Evolutionary conservation across 2,888 invertebrate species (phyloP).

Genomic region (Heliconius hortense): DNA sequence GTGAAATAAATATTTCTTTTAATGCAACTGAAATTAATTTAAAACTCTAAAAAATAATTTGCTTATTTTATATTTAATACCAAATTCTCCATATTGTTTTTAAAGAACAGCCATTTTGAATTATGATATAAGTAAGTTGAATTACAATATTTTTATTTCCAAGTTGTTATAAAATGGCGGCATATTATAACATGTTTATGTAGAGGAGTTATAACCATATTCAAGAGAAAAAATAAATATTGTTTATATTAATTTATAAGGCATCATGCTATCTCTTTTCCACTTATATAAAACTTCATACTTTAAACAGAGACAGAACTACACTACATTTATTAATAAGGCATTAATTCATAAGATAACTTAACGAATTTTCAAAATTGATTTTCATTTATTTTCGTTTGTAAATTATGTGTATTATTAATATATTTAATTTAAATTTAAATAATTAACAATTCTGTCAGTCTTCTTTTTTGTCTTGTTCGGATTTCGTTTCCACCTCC

Average conservation of each 20-base stretch:
- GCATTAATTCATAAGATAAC: conserved; percentile 5
- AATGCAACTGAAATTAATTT: neutral
- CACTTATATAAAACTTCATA: neutral
- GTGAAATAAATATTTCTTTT: neutral
- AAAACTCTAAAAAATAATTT: no score
- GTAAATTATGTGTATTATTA: conserved; percentile 20
- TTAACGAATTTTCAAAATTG: conserved; percentile 3
- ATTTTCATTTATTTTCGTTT: neutral
- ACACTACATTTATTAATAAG: conserved; percentile 23
- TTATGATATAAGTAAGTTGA: neutral
- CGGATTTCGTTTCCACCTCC: conserved; percentile 62
- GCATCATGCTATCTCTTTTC: neutral
- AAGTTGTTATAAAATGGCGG: neutral
- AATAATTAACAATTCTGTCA: conserved; percentile 51
- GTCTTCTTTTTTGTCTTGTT: conserved; percentile 73
- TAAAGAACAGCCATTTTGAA: neutral
- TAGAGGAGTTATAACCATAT: no score
- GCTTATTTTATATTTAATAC: no score
- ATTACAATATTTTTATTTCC: neutral
- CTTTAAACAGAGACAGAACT: conserved; percentile 6
- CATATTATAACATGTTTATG: neutral
- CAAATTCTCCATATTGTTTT: no score
- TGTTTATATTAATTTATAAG: neutral
- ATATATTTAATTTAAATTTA: conserved; percentile 36
- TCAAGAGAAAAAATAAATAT: neutral